These are phyloP conservation scores for Lacerta viridis DNA, from an alignment of 2,797 vertebrate species.

Conservation along the genomic window DNA sequence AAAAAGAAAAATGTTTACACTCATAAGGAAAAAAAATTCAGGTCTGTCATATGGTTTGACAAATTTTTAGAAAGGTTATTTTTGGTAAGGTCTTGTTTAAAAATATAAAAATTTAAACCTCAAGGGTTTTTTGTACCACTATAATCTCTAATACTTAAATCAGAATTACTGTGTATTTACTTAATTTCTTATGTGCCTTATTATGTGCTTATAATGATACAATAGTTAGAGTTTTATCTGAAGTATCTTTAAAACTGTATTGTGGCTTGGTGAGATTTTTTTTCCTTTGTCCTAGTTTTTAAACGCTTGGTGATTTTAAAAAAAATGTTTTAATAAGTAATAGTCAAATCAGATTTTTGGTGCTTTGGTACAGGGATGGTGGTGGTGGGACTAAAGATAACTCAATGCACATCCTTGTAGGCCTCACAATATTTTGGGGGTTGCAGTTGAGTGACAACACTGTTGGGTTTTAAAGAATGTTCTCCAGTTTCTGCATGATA, in stretches of 20 bases:
- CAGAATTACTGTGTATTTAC: conserved; percentile 86
- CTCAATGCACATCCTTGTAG: conserved; percentile 46
- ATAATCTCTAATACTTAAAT: conserved; percentile 83
- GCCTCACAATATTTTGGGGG: conserved; percentile 48
- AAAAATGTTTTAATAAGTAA: conserved; percentile 74
- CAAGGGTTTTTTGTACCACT: conserved; percentile 87
- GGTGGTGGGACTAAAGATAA: conserved; percentile 46
- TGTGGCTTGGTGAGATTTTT: conserved; percentile 81
- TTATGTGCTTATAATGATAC: conserved; percentile 84
- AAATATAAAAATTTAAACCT: conserved; percentile 80
- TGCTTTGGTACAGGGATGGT: conserved; percentile 76
- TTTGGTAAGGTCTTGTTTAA: conserved; percentile 87
- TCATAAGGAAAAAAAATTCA: conserved; percentile 85
- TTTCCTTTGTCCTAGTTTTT: conserved; percentile 73
- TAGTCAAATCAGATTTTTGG: conserved; percentile 77
- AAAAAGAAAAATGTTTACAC: conserved; percentile 82
- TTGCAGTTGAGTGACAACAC: conserved; percentile 39
- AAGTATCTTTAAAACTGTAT: conserved; percentile 82
- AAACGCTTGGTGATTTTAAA: conserved; percentile 74
- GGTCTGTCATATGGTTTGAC: conserved; percentile 86
- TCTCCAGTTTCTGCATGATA: conserved; percentile 50
- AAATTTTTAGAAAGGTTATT: conserved; percentile 88
- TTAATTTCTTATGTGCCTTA: conserved; percentile 92
- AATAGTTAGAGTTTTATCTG: conserved; percentile 83
- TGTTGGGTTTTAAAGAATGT: conserved; percentile 61